Base-by-base conservation (phyloP, 2,888 invertebrate genomes). In the Lycophotia porphyrea region DNA sequence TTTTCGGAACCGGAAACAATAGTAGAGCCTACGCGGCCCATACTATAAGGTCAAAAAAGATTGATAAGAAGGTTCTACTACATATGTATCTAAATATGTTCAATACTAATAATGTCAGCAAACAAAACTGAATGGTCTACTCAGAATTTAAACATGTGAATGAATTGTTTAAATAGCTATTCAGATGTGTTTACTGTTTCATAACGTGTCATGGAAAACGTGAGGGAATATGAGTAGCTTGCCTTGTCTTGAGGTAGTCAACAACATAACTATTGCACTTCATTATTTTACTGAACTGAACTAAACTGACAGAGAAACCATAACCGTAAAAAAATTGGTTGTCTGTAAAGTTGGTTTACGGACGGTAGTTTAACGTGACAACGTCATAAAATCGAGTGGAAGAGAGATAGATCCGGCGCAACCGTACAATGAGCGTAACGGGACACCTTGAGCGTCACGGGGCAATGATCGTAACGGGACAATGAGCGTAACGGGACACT, bases 101-200 rank as follows among this genome's bases (percentile, higher is more conserved):
- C 52, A 63, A n/a, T 47, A 61, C 63, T 42, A 39, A 75, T 39
- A 42, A 21, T n/a, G 9, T 58, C 31, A 31, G 58, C 42, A 82
- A 68, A 82, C 21, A 68, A 58, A 44, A 69, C 24, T 52, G 9
- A 67, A 67, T 58, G n/a, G n/a, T 44, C 0, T 27, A 39, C 65
- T 61, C n/a, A 31, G 60, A 65, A 78, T n/a, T n/a, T 36, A 31
- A 81, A 42, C 47, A 39, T 76, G 78, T 78, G 55, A 68, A 79
- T 82, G 31, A 79, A 27, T 64, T 44, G 21, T 58, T 49, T 34
- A 55, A 68, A 68, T 64, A 1, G 3, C 1, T 18, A 73, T 77
- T 80, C 21, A 31, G 24, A 36, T 7, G 21, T 78, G 27, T 80
- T 80, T 58, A 71, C 42, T n/a, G 15, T 49, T 60, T 44, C 39